Evolutionary conservation across 2,888 invertebrate genomes (phyloP), one percentile per base, ranked within the genome.

Genomic region (Eupithecia abbreviata): DNA sequence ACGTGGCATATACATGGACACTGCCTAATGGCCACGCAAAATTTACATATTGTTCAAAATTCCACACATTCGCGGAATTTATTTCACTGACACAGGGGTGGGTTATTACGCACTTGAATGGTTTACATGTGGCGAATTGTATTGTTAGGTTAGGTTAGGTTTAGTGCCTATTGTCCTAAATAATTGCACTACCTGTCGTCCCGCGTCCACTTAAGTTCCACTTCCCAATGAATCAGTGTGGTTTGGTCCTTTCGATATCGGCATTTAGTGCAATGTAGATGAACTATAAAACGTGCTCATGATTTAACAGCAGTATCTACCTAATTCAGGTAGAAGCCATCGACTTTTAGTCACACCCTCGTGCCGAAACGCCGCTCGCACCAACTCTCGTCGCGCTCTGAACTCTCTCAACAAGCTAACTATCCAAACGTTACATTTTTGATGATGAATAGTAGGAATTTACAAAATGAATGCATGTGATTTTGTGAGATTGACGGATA

Each of bases 31-130:
- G 84, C 74, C 79, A 77, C 82, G 82, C 80, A 74, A 77, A 84
- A 84, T 84, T 86, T 85, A 81, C 84, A 84, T 84, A 81, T 79
- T 79, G 84, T 84, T 82, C 84, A 85, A 85, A 85, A 84, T 83
- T 82, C 80, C 80, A 79, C 81, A 80, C 81, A 82, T 79, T 80
- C 81, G 76, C 72, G 67, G 80, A 82, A 84, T 83, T 83, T 82
- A 83, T 84, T 83, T 83, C 82, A 84, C 83, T 84, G 82, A 82
- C 81, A 83, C 78, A 71, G 79, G 74, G 80, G 71, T 77, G 73
- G 77, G 78, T 80, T 79, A 80, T 80, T 80, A 81, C 78, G 79
- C 75, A 79, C 79, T 80, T 80, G 68, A 77, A 71, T 75, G 75
- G 71, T 71, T 47, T 47, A 42, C 45, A 45, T 66, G 30, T 77